Conservation (phyloP, 2,888 invertebrate species). For the Acronicta leporina region DNA sequence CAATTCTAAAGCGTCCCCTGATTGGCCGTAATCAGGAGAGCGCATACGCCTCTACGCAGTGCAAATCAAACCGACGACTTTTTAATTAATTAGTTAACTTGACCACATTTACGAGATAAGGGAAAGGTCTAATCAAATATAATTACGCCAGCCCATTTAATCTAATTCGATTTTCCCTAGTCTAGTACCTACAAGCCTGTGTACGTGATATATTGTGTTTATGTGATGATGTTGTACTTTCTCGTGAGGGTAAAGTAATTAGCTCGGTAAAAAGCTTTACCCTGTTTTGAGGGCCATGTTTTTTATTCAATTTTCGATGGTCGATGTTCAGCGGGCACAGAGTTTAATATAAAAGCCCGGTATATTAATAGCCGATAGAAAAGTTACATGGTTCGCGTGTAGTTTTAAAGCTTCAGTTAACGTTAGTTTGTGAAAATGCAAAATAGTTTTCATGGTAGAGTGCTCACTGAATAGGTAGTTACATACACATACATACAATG, state of each 20-base stretch:
- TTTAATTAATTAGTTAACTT: conserved; percentile 57
- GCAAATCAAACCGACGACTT: conserved; percentile 38
- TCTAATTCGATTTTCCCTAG: conserved; percentile 40
- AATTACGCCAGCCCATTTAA: conserved; percentile 49
- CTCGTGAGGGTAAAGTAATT: conserved; percentile 41
- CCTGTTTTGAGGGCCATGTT: conserved; percentile 17
- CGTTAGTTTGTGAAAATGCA: conserved; percentile 23
- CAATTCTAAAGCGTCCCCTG: conserved; percentile 31
- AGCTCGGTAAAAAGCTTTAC: conserved; percentile 37
- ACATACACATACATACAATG: no score
- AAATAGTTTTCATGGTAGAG: conserved; percentile 17
- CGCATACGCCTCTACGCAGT: conserved; percentile 22
- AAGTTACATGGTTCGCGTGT: conserved; percentile 18
- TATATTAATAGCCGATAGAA: conserved; percentile 36
- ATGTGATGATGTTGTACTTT: conserved; percentile 20
- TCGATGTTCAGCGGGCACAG: conserved; percentile 12
- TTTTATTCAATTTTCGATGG: conserved; percentile 42
- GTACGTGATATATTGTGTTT: conserved; percentile 28
- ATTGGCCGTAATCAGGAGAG: conserved; percentile 45
- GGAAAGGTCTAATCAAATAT: conserved; percentile 48
- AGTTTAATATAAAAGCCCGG: conserved; percentile 37
- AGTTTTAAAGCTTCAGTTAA: conserved; percentile 33
- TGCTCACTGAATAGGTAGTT: conserved; percentile 6
- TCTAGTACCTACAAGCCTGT: conserved; percentile 1
- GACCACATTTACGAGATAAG: conserved; percentile 49